These are phyloP conservation scores for Labia minor DNA, from an alignment of 2,888 invertebrate species.

Conservation along the genomic window DNA sequence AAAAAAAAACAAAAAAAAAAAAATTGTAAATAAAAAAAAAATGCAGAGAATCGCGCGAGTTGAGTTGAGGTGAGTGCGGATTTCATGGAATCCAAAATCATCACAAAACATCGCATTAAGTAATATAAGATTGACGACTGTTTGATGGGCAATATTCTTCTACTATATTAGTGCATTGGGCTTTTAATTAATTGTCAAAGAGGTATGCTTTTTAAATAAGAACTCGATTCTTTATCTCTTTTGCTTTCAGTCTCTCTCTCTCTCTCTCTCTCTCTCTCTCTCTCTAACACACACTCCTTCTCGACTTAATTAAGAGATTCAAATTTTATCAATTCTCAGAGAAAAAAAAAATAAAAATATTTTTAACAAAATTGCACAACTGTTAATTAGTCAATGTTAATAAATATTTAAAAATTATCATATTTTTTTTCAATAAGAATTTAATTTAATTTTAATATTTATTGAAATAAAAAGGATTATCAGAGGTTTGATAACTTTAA, in stretches of 20 bases:
- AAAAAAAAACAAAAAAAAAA: not conserved
- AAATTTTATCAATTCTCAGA: too few relatives aligned
- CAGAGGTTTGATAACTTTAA: too few relatives aligned
- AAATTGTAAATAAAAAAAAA: not conserved
- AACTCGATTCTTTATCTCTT: not conserved
- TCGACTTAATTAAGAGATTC: not conserved
- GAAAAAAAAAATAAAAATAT: too few relatives aligned
- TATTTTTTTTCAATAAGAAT: too few relatives aligned
- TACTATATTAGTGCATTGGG: not conserved
- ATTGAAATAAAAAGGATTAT: too few relatives aligned
- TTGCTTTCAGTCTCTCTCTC: too few relatives aligned
- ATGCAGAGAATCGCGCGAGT: not conserved
- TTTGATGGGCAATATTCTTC: not conserved
- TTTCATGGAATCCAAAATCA: slow-evolving; percentile 7
- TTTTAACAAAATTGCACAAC: too few relatives aligned
- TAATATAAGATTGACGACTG: slow-evolving; percentile 3
- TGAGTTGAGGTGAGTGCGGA: not conserved
- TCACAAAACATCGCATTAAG: slow-evolving; percentile 7
- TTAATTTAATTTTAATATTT: too few relatives aligned
- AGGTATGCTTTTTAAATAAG: not conserved
- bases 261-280: too few relatives aligned
- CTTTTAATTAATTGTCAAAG: not conserved
- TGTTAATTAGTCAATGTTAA: too few relatives aligned
- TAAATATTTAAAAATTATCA: too few relatives aligned
- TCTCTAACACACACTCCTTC: too few relatives aligned